Conservation (phyloP, 2,113 vertebrate species). For the Brienomyrus longianalis region DNA sequence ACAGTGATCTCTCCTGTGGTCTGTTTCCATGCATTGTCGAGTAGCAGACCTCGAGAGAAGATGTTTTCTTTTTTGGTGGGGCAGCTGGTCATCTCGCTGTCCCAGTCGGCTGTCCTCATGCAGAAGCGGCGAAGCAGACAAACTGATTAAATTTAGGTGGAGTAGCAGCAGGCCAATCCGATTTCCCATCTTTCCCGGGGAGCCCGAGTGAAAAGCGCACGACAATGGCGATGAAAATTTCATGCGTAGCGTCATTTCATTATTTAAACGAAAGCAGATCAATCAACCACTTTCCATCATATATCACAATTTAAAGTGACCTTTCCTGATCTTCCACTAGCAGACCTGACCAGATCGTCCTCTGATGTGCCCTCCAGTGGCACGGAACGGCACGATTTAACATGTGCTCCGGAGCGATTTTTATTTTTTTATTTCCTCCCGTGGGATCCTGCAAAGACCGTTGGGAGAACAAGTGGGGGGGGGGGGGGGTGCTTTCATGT, state of each 20-base stretch:
- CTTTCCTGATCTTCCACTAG: background rate
- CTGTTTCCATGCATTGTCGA: background rate
- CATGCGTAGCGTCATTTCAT: slow-evolving; percentile 18
- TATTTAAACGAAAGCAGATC: slow-evolving; percentile 19
- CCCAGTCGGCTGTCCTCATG: background rate
- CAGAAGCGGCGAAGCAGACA: slow-evolving; percentile 3
- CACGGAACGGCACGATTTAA: background rate
- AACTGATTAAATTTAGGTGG: slow-evolving; percentile 21
- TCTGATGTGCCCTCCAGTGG: background rate
- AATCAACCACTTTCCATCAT: slow-evolving; percentile 11
- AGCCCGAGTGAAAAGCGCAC: background rate
- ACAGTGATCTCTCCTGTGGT: background rate
- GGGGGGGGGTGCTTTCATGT: slow-evolving; percentile 39
- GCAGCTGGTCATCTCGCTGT: background rate
- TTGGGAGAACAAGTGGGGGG: background rate
- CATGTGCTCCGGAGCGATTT: background rate
- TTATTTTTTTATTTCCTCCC: background rate
- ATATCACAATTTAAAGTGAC: slow-evolving; percentile 16
- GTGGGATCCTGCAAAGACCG: background rate
- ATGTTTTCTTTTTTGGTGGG: background rate
- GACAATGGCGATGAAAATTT: slow-evolving; percentile 23
- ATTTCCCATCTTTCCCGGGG: slow-evolving; percentile 18
- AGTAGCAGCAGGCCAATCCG: slow-evolving; percentile 16
- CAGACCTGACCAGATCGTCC: background rate
- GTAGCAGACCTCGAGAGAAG: background rate